Percentiles rank a stretch among this genome's conserved stretches.
phyloP scores from a whole-genome alignment of 1,140 invertebrate genomes.

The Trachymyrmex cornetzi region DNA sequence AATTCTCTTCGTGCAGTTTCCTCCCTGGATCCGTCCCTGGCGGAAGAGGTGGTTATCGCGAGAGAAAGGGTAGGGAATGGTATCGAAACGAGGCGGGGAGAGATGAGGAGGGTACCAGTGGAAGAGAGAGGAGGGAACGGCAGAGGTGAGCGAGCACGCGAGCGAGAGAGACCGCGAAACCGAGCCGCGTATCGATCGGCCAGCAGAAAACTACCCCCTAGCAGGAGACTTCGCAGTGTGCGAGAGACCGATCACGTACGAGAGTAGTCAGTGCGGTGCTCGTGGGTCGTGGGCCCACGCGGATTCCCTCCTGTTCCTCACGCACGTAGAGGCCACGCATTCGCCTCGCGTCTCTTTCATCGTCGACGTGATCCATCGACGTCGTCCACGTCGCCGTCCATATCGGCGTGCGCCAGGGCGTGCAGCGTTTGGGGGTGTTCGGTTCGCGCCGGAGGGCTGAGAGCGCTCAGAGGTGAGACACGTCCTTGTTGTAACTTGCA shows the following conservation, averaged over 20 bases:
- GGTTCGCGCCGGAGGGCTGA: neutral
- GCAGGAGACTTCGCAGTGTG: slow-evolving; percentile 78
- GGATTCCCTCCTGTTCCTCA: slow-evolving; percentile 39
- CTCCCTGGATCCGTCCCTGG: slow-evolving; percentile 33
- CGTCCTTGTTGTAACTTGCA: neutral
- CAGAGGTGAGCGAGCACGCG: slow-evolving; percentile 50
- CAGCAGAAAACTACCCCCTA: slow-evolving; percentile 82
- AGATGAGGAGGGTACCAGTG: neutral
- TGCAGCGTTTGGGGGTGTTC: slow-evolving; percentile 27
- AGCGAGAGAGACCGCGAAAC: slow-evolving; percentile 33
- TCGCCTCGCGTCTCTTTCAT: neutral
- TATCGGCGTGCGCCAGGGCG: neutral
- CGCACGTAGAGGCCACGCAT: slow-evolving; percentile 29
- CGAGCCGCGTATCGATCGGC: slow-evolving; percentile 81
- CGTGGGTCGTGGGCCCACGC: slow-evolving; percentile 77
- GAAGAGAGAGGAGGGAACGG: slow-evolving; percentile 36
- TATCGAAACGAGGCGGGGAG: neutral
- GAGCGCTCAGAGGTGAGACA: slow-evolving; percentile 27
- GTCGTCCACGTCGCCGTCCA: slow-evolving; percentile 10
- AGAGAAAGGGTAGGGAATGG: slow-evolving; percentile 7
- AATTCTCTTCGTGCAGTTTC: neutral
- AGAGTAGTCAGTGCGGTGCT: slow-evolving; percentile 62
- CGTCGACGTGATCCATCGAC: neutral
- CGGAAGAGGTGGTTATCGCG: slow-evolving; percentile 22
- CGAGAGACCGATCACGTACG: slow-evolving; percentile 75